Evolutionary conservation across 2,888 invertebrate species (phyloP), one percentile per base, ranked within the genome.

Genomic region (Amphipyra tragopoginis): DNA sequence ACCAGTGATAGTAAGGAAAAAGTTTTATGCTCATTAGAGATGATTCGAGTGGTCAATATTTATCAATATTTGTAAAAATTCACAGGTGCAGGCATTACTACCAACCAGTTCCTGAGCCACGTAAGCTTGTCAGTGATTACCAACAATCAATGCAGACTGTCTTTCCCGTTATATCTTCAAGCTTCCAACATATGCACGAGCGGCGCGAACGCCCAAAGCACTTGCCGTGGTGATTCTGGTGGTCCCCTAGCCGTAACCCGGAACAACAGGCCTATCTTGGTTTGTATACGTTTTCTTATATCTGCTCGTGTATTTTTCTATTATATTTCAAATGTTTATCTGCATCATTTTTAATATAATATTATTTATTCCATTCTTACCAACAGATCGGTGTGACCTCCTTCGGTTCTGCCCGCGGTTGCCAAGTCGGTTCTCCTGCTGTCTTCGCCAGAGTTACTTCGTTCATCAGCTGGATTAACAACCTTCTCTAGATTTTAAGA

Each of bases 211-310:
- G 80, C 81, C 3, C 54, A 51, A n/a, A 72, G 84, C 33, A 80
- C 82, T 9, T 91, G 91, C 73, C 21, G 69, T 0, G 90, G 90
- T 3, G 90, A 90, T 73, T 91, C 90, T n/a, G 90, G 91, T 21
- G 91, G 91, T n/a, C 91, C 91, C 13, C 84, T 91, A 9, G 72
- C 75, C 3, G 47, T 83, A 8, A 40, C 14, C 2, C 84, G 79
- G 0, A 65, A 81, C 34, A 67, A 71, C 66, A 60, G 70, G 5
- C 60, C 59, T 13, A 47, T 87, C n/a, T 59, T 89, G 83, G 90
- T 90, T 73, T 69, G 82, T 48, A 26, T 15, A n/a, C 14, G 34
- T 48, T 48, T 34, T 29, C 5, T 7, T 29, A 4, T 29, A 5
- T 29, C 0, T 29, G 7, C 5, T 7, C 29, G 5, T 29, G 2